These are phyloP conservation scores for Phrynocephalus versicolor DNA, from an alignment of 2,113 vertebrate species.

Conservation along the genomic window DNA sequence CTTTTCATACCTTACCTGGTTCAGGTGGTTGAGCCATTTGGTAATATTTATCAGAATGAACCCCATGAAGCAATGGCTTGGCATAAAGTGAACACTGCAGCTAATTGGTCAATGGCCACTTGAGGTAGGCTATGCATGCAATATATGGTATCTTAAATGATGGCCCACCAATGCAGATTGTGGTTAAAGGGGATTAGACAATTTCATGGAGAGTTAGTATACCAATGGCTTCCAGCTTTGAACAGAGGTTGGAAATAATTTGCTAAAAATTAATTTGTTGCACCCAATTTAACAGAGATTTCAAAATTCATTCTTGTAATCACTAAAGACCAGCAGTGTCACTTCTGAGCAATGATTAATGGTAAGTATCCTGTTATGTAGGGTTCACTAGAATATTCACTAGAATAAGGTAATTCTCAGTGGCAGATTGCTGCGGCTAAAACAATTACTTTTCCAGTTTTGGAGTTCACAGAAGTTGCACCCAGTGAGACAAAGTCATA, in stretches of 20 bases:
- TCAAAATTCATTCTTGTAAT: not conserved
- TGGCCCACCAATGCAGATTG: not conserved
- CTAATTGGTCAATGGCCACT: not conserved
- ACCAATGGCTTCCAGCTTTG: not conserved
- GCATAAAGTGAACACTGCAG: not conserved
- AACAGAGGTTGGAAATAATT: not conserved
- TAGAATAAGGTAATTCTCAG: no score
- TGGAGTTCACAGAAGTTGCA: no score
- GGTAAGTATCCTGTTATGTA: no score
- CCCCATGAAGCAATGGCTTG: not conserved
- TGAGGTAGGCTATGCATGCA: not conserved
- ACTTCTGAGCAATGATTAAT: not conserved
- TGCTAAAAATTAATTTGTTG: not conserved
- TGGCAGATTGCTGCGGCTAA: no score
- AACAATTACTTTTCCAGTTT: no score
- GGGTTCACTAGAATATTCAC: no score
- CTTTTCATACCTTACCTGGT: not conserved
- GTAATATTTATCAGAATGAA: not conserved
- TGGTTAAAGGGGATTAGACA: not conserved
- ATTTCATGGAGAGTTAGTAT: not conserved
- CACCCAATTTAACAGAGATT: not conserved
- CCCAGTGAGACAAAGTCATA: no score
- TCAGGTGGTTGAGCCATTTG: not conserved
- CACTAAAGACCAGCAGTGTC: not conserved
- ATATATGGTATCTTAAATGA: not conserved